Evolutionary conservation across 2,113 vertebrate species (phyloP).

Genomic region (Anhinga anhinga): DNA sequence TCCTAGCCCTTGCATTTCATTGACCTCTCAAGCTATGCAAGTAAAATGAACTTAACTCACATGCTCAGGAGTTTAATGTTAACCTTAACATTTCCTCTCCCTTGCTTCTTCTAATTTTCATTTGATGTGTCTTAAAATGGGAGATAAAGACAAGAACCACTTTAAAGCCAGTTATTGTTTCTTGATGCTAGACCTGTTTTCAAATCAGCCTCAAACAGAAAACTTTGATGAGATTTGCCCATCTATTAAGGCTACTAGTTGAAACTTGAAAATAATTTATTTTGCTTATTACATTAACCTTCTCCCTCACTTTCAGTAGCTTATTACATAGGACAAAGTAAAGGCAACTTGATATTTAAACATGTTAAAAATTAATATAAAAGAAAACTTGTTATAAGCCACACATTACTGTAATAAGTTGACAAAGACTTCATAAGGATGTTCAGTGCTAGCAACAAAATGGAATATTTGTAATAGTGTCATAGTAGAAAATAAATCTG

Average conservation of each 20-base stretch:
- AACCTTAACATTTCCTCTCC: neutral
- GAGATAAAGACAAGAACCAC: neutral
- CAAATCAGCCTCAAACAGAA: conserved; percentile 57
- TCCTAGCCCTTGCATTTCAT: neutral
- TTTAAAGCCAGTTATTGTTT: conserved; percentile 61
- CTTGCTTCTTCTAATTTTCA: conserved; percentile 12
- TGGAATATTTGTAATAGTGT: neutral
- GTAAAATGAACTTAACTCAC: neutral
- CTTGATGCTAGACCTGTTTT: conserved; percentile 42
- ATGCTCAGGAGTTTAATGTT: neutral
- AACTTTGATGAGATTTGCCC: conserved; percentile 57
- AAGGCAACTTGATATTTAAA: conserved; percentile 55
- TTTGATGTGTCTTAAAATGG: conserved; percentile 26
- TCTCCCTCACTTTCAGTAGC: conserved; percentile 40
- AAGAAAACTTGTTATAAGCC: conserved; percentile 8
- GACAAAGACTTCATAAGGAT: neutral
- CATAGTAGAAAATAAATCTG: conserved; percentile 44
- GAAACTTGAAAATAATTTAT: conserved; percentile 68
- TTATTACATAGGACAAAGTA: conserved; percentile 33
- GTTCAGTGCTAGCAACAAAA: conserved; percentile 31
- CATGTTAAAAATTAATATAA: conserved; percentile 2
- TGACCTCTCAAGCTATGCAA: neutral
- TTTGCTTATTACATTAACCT: conserved; percentile 64
- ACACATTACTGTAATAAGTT: conserved; percentile 16
- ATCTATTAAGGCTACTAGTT: conserved; percentile 58